phyloP scores from a whole-genome alignment of 2,888 invertebrate genomes.

The Theristus sp. region DNA sequence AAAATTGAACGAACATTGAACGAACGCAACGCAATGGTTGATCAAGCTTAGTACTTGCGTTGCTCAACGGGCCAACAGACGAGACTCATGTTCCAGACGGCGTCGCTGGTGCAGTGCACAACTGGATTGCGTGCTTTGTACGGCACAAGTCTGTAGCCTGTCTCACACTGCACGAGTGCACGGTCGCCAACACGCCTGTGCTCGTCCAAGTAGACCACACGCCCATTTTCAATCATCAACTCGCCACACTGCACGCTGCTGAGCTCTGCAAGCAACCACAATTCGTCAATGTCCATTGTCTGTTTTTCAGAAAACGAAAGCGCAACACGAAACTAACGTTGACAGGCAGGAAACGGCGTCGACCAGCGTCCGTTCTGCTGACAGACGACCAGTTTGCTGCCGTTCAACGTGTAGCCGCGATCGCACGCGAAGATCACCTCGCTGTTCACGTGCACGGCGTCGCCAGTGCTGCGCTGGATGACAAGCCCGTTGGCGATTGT shows the following conservation, averaged over 20 bases:
- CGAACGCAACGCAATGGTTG: too few species aligned
- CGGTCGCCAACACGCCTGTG: background rate
- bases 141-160: background rate
- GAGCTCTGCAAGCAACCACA: background rate
- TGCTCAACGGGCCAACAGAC: too few species aligned
- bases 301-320: background rate
- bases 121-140: background rate
- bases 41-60: too few species aligned
- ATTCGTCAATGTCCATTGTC: background rate
- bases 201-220: background rate
- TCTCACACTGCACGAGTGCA: background rate
- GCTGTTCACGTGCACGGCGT: background rate
- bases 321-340: background rate
- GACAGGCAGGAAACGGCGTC: background rate
- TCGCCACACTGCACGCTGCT: background rate
- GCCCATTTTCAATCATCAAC: too few species aligned
- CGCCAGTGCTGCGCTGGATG: background rate
- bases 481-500: background rate
- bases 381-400: background rate
- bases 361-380: background rate
- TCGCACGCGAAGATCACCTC: background rate
- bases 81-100: background rate
- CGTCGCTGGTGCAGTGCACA: background rate
- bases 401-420: background rate
- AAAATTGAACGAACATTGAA: too few species aligned